Evolutionary conservation across 2,797 vertebrate genomes (phyloP), one percentile per base, ranked within the genome.

Genomic region (Pteropus rufus): DNA sequence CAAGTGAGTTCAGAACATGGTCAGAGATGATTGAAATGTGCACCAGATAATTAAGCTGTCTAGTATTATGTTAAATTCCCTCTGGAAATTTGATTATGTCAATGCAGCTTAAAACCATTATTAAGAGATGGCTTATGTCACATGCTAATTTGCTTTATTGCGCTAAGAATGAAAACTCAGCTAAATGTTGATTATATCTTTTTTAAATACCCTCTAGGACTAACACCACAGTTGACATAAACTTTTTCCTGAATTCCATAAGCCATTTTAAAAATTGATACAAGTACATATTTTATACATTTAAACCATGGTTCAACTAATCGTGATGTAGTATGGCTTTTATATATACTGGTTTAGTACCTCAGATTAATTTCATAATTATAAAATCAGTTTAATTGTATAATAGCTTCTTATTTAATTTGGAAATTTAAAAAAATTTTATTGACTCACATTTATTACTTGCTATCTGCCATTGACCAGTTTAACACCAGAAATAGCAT

Each of bases 101-200:
- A 97, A 16, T 93, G 81, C 70, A 60, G 96, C 88, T 97, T 97
- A 65, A 95, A 94, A 94, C 72, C 96, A 95, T 70, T 93, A 96
- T 91, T 96, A 97, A 93, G 87, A 95, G 77, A 97, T 52, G 6
- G 31, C 67, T 97, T 64, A 29, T 96, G 31, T 92, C 95, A 70
- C 44, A 95, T 46, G 21, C 70, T 29, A 95, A 98, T 97, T 97
- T 89, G 88, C 83, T 96, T 96, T 97, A 98, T 79, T 95, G 85
- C 41, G 73, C 64, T 94, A 86, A 91, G 83, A 97, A 95, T 97
- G 89, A 97, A 97, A 97, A 14, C 36, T 96, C 88, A 97, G 91
- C 93, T 96, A 89, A 97, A 97, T 76, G 19, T 54, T 97, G 96
- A 96, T 88, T 95, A 86, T 89, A 95, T 96, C n/a, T 92, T 92